Evolutionary conservation across 2,113 vertebrate species (phyloP), one percentile per base, ranked within the genome.

Genomic region (Sminthopsis crassicaudata): DNA sequence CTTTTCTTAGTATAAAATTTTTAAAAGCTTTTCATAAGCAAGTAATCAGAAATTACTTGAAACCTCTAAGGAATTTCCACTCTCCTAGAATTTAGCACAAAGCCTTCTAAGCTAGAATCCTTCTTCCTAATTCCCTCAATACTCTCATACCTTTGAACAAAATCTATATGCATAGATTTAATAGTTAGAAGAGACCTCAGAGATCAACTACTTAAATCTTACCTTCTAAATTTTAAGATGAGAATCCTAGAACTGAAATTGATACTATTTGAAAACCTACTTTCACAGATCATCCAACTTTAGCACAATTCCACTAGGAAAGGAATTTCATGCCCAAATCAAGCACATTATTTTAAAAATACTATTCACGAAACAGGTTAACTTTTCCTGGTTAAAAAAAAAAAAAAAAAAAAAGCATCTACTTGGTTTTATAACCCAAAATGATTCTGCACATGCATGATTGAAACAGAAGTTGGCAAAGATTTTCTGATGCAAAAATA

Each of bases 251-350:
- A 55, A 93, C 8, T 16, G 30, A 67, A 50, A 48, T 52, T 46
- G n/a, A 67, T 19, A 84, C 4, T 30, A 67, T 91, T 14, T 91
- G 48, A 90, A 54, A 0, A 1, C 89, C 46, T 48, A 94, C 30
- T 67, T 91, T 89, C 92, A 89, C 52, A 93, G 55, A 48, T 0
- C 27, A n/a, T 23, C 67, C 90, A 92, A 84, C 48, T 57, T 46
- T 11, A 67, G 76, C 24, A n/a, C 46, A 46, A 90, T 94, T 96
- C 36, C 60, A 90, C 6, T 30, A 46, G 19, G 67, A 88, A 90
- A 96, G 48, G 95, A 57, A 93, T 53, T 67, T 91, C 53, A 48
- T n/a, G 50, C 89, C 51, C 53, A 94, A 96, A 92, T 42, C 54
- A 94, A 93, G 50, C 46, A 57, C 92, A 23, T 91, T 92, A 60